Conservation (phyloP, 2,797 vertebrate species). For the Oceanodroma leucorhoa region DNA sequence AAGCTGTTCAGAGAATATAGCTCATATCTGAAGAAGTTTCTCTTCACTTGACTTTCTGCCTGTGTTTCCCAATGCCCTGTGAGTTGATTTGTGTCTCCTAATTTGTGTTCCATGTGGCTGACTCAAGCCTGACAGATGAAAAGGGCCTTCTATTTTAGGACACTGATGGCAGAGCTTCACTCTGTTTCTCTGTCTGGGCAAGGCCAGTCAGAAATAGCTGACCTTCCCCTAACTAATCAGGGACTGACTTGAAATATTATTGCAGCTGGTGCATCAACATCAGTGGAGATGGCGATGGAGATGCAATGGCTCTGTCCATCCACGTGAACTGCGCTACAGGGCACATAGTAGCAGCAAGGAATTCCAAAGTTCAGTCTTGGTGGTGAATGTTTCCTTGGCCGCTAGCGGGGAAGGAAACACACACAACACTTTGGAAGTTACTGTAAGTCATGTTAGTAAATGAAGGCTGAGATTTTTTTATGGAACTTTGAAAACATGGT, state of each 20-base stretch:
- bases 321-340: fast-evolving
- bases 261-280: constrained; percentile 49
- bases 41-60: constrained; percentile 16
- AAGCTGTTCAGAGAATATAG: not conserved
- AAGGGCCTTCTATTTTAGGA: constrained; percentile 87
- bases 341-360: not conserved
- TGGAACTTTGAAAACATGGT: not conserved
- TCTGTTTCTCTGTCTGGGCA: constrained; percentile 71
- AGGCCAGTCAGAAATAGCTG: constrained; percentile 86
- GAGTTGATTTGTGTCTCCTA: not conserved
- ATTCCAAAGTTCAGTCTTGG: not conserved
- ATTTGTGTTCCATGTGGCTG: constrained; percentile 63
- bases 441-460: not conserved
- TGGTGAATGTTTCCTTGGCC: not conserved
- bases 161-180: constrained; percentile 80
- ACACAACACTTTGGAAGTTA: not conserved
- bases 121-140: constrained; percentile 73
- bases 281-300: constrained; percentile 8
- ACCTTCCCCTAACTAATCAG: constrained; percentile 75
- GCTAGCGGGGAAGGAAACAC: not conserved
- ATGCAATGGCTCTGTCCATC: not conserved
- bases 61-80: constrained; percentile 3
- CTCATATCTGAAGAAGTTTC: constrained; percentile 33
- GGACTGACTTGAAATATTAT: constrained; percentile 57
- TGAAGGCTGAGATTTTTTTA: not conserved